These are phyloP conservation scores for Trichogramma dendrolimi DNA, from an alignment of 2,888 invertebrate species.

Conservation along the genomic window DNA sequence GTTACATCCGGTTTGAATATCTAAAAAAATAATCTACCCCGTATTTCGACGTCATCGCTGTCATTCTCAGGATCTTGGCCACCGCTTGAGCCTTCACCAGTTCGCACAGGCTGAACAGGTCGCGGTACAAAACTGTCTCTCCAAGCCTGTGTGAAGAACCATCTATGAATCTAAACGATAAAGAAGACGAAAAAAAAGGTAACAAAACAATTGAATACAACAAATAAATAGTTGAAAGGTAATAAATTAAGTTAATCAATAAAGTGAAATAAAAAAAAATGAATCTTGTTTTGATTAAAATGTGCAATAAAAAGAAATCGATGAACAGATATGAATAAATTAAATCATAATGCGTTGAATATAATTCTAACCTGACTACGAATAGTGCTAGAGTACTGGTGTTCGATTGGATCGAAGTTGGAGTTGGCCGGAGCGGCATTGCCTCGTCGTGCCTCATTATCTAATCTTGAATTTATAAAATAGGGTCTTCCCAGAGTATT, in stretches of 20 bases:
- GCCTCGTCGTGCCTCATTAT: background rate
- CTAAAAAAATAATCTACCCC: conserved; percentile 33
- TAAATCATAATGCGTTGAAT: background rate
- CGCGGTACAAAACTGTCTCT: conserved; percentile 22
- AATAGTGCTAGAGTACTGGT: conserved; percentile 16
- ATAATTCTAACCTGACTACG: conserved; percentile 32
- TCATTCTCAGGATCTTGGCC: conserved; percentile 42
- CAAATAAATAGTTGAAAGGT: background rate
- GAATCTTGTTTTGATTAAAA: background rate
- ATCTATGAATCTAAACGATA: conserved; percentile 29
- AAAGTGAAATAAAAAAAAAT: background rate
- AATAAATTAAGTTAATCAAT: background rate
- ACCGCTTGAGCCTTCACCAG: conserved; percentile 27
- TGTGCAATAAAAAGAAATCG: background rate
- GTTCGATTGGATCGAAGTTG: conserved; percentile 4
- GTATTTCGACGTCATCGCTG: conserved; percentile 42
- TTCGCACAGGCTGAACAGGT: conserved; percentile 15
- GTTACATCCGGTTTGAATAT: background rate
- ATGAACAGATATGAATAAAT: background rate
- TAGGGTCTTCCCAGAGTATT: background rate
- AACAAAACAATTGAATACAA: conserved; percentile 4
- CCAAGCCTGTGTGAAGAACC: conserved; percentile 33
- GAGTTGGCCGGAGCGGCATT: background rate
- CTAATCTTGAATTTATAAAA: background rate
- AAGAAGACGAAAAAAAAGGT: conserved; percentile 5